A percentile compares a stretch with the other conserved stretches of the same genome.
Evolutionary conservation across 2,797 vertebrate species (phyloP).

Genomic region (Crenichthys baileyi): DNA sequence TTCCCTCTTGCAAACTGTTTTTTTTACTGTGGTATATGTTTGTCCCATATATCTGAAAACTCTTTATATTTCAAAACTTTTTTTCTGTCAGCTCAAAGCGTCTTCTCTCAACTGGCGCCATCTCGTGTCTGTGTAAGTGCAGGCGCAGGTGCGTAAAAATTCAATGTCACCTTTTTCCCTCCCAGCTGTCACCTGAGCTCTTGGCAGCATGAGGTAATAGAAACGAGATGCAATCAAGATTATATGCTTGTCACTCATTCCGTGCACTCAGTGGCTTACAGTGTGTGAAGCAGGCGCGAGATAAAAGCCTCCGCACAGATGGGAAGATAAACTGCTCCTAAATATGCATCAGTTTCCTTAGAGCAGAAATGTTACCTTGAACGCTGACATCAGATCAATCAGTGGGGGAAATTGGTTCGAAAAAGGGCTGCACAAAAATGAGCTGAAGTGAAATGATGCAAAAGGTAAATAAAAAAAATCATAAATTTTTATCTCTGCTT

Average conservation of each 20-base stretch:
- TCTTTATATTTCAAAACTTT: slow-evolving; percentile 40
- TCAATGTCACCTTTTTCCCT: slow-evolving; percentile 75
- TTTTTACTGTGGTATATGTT: slow-evolving; percentile 9
- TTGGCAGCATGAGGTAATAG: slow-evolving; percentile 71
- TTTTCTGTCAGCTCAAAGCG: slow-evolving; percentile 13
- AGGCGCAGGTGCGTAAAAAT: slow-evolving; percentile 65
- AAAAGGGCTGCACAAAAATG: slow-evolving; percentile 30
- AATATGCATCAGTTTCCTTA: slow-evolving; percentile 66
- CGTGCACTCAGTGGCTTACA: slow-evolving; percentile 59
- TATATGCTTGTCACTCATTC: slow-evolving; percentile 74
- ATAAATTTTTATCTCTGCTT: slow-evolving; percentile 62
- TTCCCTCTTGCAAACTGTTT: slow-evolving; percentile 12
- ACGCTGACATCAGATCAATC: slow-evolving; percentile 46
- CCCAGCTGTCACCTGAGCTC: slow-evolving; percentile 76
- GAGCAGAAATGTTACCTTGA: slow-evolving; percentile 41
- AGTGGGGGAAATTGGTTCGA: slow-evolving; percentile 26
- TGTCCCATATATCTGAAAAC: slow-evolving; percentile 17
- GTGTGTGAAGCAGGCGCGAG: slow-evolving; percentile 65
- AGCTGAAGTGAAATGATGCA: slow-evolving; percentile 43
- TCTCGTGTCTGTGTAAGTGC: slow-evolving; percentile 57
- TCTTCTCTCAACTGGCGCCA: slow-evolving; percentile 66
- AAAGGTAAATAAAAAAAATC: slow-evolving; percentile 53
- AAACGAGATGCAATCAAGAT: slow-evolving; percentile 77
- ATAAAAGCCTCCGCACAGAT: slow-evolving; percentile 71
- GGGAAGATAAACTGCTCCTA: slow-evolving; percentile 71